Evolutionary conservation across 2,888 invertebrate genomes (phyloP), one percentile per base, ranked within the genome.

Genomic region (Litoditis marina): DNA sequence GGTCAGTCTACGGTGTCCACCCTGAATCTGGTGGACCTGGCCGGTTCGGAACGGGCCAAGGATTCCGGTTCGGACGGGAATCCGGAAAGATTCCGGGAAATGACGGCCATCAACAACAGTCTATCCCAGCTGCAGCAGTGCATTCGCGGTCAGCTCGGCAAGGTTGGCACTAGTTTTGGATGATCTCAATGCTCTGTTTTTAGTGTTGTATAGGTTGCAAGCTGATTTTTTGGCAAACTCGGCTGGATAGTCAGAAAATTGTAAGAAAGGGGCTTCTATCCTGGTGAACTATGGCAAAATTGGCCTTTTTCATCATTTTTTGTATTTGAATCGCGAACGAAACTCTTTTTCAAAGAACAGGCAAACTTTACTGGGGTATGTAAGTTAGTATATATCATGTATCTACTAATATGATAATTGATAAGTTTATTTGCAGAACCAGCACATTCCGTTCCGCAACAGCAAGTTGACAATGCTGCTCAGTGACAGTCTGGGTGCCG

Each of bases 21-120:
- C 84, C 87, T 98, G n/a, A 92, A 96, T 86, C 86, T 98, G 71
- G 96, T 87, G 0, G 98, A 98, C 86, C 86, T 98, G 79, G 96
- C 96, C 0, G 96, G 96, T 0, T 93, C 92, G 62, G 96, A 98
- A 85, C 94, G 94, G 85, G 92, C 96, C 73, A 91, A 91, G n/a
- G 89, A 92, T 78, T 94, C 94, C 0, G 96, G 96, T 5, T 92
- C 94, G 0, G 87, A 89, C 39, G 94, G 95, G 79, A 90, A 90
- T 81, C 88, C 92, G 7, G 94, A 61, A 7, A 60, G 91, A 68
- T 88, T 91, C 85, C 88, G 88, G 51, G 92, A 92, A 85, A 91
- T 92, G 0, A 91, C 91, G 82, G 89, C 89, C 78, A 92, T 92
- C 52, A 92, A 92, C 79, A 89, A 89, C 75, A 71, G 76, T 1